Evolutionary conservation across 2,888 invertebrate genomes (phyloP).

Genomic region (Lycaena phlaeas): DNA sequence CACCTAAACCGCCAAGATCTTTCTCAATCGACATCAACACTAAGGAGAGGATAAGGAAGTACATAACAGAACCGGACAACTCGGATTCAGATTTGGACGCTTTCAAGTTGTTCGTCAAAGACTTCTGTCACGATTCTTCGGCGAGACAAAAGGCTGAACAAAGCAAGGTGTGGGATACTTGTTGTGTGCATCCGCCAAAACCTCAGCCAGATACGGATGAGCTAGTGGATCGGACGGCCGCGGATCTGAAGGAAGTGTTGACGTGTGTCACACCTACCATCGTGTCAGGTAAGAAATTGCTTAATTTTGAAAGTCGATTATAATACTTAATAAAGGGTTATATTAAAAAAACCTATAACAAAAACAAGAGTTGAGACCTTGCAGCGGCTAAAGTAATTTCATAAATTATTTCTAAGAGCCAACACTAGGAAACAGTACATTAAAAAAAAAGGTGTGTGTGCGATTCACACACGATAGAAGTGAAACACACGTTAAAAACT

Average conservation of each 20-base stretch:
- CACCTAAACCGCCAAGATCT: slow-evolving; percentile 29
- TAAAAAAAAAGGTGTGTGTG: too few species aligned
- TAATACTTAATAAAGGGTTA: too few species aligned
- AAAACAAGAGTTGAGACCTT: neutral
- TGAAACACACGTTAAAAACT: too few species aligned
- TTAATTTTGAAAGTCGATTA: neutral
- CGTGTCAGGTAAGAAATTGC: slow-evolving; percentile 38
- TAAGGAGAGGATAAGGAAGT: slow-evolving; percentile 31
- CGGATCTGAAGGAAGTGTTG: slow-evolving; percentile 41
- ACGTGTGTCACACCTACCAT: slow-evolving; percentile 34
- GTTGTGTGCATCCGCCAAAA: slow-evolving; percentile 43
- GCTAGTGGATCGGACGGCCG: slow-evolving; percentile 28
- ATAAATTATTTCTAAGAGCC: too few species aligned
- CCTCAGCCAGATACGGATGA: slow-evolving; percentile 28
- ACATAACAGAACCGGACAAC: slow-evolving; percentile 19
- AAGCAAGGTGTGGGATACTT: slow-evolving; percentile 54
- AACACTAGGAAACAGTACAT: too few species aligned
- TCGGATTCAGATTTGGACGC: slow-evolving; percentile 29
- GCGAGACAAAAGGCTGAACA: slow-evolving; percentile 30
- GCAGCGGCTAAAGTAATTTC: too few species aligned
- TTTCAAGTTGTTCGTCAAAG: slow-evolving; percentile 44
- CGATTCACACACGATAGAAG: too few species aligned
- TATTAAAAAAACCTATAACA: neutral
- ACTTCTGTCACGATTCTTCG: slow-evolving; percentile 44
- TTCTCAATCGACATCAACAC: slow-evolving; percentile 33